These are phyloP conservation scores for Rotaria socialis DNA, from an alignment of 2,888 invertebrate species.

Conservation along the genomic window DNA sequence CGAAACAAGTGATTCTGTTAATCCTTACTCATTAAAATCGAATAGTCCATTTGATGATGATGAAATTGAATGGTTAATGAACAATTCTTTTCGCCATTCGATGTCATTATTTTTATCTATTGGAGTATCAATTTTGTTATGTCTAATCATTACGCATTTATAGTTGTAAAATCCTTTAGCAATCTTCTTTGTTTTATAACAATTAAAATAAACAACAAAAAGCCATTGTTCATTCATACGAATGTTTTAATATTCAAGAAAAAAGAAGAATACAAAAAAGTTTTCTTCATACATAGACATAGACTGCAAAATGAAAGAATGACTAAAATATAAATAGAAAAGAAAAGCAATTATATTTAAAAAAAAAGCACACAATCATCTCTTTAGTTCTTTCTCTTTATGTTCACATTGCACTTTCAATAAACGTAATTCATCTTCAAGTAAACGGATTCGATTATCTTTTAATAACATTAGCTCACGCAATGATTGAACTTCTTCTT, in stretches of 20 bases:
- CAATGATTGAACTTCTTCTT: slow-evolving; percentile 7
- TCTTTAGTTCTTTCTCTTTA: background rate
- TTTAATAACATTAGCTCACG: slow-evolving; percentile 7
- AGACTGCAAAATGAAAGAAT: slow-evolving; percentile 11
- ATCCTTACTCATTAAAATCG: background rate
- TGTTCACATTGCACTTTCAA: background rate
- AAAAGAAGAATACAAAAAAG: background rate
- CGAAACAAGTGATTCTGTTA: background rate
- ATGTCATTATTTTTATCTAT: background rate
- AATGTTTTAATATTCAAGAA: background rate
- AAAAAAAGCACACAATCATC: background rate
- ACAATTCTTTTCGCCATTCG: background rate
- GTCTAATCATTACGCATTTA: background rate
- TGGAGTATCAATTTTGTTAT: too few species aligned
- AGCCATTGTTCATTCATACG: background rate
- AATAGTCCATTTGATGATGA: background rate
- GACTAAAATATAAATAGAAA: slow-evolving; percentile 25
- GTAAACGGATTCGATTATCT: slow-evolving; percentile 34
- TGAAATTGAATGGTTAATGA: background rate
- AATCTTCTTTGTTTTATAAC: background rate
- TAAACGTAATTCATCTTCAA: slow-evolving; percentile 29
- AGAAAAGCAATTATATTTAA: background rate
- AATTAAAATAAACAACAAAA: background rate
- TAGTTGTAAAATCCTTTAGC: background rate
- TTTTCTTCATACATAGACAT: background rate